Evolutionary conservation across 2,797 vertebrate genomes (phyloP).

Genomic region (Pipistrellus pipistrellus): DNA sequence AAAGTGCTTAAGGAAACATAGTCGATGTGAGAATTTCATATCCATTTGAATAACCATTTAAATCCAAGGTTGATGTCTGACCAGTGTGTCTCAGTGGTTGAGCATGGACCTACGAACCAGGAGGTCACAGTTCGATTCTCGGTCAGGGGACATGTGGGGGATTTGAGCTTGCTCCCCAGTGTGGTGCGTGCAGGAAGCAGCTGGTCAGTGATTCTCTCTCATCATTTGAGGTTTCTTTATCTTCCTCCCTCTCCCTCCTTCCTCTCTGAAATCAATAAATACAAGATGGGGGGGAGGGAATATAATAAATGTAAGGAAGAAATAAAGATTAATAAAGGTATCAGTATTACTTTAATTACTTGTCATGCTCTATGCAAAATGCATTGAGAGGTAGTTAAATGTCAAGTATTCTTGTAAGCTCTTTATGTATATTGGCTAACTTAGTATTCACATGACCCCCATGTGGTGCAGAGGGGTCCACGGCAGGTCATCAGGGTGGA

Average conservation of each 20-base stretch:
- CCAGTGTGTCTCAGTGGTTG: too few relatives aligned
- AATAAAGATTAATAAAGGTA: background rate
- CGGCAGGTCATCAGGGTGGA: constrained; percentile 45
- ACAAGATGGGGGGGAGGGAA: background rate
- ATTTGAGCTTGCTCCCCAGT: too few relatives aligned
- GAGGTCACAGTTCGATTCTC: too few relatives aligned
- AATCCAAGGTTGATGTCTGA: background rate
- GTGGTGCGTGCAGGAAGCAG: too few relatives aligned
- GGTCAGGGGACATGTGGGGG: too few relatives aligned
- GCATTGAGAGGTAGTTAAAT: background rate
- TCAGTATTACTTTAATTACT: background rate
- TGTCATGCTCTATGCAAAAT: background rate
- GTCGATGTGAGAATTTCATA: background rate
- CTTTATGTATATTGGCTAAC: constrained; percentile 3
- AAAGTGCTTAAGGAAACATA: background rate
- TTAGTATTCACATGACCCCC: background rate
- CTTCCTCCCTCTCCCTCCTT: too few relatives aligned
- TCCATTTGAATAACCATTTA: constrained; percentile 17
- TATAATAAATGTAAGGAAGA: background rate
- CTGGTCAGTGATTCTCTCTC: too few relatives aligned
- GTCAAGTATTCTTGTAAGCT: background rate
- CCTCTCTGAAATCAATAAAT: background rate
- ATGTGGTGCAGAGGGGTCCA: background rate
- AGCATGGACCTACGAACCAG: too few relatives aligned
- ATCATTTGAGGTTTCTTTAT: too few relatives aligned